A percentile compares a stretch with the other conserved stretches of the same genome.
Evolutionary conservation across 1,140 invertebrate genomes (phyloP).

Genomic region (Adoxophyes honmai): DNA sequence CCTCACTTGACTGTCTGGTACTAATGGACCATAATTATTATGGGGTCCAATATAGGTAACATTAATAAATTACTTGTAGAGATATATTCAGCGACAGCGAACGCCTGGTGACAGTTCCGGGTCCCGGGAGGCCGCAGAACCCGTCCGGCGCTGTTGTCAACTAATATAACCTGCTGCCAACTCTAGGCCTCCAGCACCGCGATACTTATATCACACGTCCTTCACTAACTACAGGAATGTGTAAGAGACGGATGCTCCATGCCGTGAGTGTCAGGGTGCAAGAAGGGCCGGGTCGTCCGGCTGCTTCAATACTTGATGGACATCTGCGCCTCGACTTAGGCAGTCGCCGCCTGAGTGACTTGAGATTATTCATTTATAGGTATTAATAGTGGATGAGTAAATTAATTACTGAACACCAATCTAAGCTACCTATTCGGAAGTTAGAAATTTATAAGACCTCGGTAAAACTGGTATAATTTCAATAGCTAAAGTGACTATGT

Average conservation of each 20-base stretch:
- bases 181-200: neutral
- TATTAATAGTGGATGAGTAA: conserved; percentile 15
- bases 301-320: conserved; percentile 56
- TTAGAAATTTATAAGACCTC: too few species aligned
- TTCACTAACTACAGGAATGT: too few species aligned
- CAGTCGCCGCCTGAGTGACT: conserved; percentile 25
- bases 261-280: too few species aligned
- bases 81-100: neutral
- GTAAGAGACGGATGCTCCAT: too few species aligned
- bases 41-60: neutral
- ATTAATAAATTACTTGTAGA: conserved; percentile 3
- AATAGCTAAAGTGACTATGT: too few species aligned
- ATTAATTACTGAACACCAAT: neutral
- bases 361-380: conserved; percentile 30
- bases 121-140: conserved; percentile 1
- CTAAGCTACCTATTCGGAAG: too few species aligned
- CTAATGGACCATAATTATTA: neutral
- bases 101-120: neutral
- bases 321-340: conserved; percentile 52
- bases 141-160: conserved; percentile 2
- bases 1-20: too few species aligned
- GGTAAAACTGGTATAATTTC: too few species aligned
- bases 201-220: too few species aligned
- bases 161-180: conserved; percentile 11
- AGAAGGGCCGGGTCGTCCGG: too few species aligned